These are phyloP conservation scores for Cercopithecus hamlyni DNA, from an alignment of 2,797 vertebrate species.

Conservation along the genomic window DNA sequence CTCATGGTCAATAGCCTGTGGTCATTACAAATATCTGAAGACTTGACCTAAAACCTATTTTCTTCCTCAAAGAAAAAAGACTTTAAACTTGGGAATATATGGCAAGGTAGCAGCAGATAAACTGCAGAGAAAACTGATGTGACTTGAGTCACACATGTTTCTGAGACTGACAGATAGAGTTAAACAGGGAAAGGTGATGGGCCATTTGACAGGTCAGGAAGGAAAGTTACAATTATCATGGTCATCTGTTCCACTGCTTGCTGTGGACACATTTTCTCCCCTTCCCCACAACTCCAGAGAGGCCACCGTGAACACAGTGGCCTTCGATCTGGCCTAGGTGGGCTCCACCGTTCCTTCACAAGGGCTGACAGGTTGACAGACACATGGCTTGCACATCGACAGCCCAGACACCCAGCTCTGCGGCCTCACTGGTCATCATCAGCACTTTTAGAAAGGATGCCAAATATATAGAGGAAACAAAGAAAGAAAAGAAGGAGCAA, in stretches of 20 bases:
- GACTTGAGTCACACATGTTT: background rate
- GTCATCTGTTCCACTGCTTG: background rate
- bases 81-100: background rate
- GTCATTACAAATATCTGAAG: conserved; percentile 42
- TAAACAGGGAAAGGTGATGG: background rate
- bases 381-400: conserved; percentile 47
- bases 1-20: background rate
- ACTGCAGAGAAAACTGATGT: background rate
- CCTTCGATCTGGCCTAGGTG: background rate
- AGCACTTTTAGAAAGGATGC: conserved; percentile 3
- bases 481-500: background rate
- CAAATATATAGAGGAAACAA: conserved; percentile 32
- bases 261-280: background rate
- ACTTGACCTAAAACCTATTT: background rate
- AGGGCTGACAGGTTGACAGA: conserved; percentile 55
- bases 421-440: background rate
- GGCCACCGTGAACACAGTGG: background rate
- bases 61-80: background rate
- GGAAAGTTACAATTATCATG: background rate
- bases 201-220: background rate
- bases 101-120: background rate
- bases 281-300: background rate
- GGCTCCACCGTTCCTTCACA: background rate
- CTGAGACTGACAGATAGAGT: background rate
- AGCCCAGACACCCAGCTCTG: conserved; percentile 2